A percentile compares a stretch with the other conserved stretches of the same genome.
phyloP scores from a whole-genome alignment of 2,888 invertebrate genomes.

The Coleophora deauratella region DNA sequence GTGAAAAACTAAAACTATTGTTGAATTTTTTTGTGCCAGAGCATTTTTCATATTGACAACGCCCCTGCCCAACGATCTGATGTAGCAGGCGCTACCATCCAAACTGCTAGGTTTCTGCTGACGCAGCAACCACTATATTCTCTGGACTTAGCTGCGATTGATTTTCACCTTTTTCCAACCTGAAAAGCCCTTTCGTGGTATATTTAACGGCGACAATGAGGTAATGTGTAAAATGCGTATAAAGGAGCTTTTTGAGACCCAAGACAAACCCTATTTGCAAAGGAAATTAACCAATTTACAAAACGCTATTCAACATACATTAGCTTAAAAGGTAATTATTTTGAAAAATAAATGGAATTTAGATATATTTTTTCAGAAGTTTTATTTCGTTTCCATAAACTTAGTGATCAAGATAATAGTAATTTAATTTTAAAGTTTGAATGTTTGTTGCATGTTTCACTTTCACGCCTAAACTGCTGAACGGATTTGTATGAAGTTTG shows the following conservation, averaged over 20 bases:
- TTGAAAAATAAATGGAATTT: neutral
- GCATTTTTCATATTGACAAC: constrained; percentile 5
- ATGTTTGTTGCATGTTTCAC: too few species aligned
- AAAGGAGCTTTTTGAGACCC: neutral
- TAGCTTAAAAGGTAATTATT: neutral
- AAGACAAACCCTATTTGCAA: neutral
- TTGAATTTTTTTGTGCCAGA: constrained; percentile 1
- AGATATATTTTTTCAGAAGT: neutral
- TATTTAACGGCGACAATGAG: neutral
- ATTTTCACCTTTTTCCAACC: constrained; percentile 2
- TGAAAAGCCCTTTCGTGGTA: constrained; percentile 4
- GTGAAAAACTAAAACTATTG: neutral
- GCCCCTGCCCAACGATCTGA: constrained; percentile 2
- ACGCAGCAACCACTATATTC: constrained; percentile 2
- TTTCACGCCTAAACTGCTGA: too few species aligned
- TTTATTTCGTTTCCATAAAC: neutral
- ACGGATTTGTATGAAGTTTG: too few species aligned
- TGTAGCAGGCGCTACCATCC: constrained; percentile 1
- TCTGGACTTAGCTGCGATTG: constrained; percentile 2
- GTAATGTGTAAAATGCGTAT: neutral
- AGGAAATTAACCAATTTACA: neutral
- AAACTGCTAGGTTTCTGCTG: constrained; percentile 3
- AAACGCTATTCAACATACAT: neutral
- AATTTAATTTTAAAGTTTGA: too few species aligned
- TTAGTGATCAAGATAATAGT: neutral